Evolutionary conservation across 30 jellyfish, hydroid and myxozoan genomes (phyloP), one percentile per base, ranked within the genome.

Genomic region (Aurelia aurita complex sp. Pacific): DNA sequence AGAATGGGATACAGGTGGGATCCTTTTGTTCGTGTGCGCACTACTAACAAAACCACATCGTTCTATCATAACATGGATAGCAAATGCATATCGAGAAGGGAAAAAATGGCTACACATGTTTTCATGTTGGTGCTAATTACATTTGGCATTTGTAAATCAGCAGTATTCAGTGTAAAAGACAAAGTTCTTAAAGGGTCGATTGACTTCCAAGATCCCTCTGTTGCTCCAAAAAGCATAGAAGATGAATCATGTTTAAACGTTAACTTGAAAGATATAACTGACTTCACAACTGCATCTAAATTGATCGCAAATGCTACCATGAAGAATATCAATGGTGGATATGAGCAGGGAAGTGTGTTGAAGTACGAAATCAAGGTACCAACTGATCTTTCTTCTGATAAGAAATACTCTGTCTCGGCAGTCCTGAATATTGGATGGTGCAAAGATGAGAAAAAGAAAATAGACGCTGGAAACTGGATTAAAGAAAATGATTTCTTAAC

Each of bases 191-290:
- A 32, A 77, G 87, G 87, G 5, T 4, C 65, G 5, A 16, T 77
- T 16, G 77, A 77, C 13, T 77, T 77, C 67, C 87, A 77, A 62
- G 77, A 77, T 35, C 68, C 77, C 17, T 77, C 87, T 5, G 67
- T 60, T 42, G 77, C 77, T 18, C 87, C 77, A 3, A 38, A 34
- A 11, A 60, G 43, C 23, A 63, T 77, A 16, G 52, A 42, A 11
- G 63, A 62, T 8, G 87, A 69, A 36, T 77, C 87, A 15, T 77
- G 87, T 64, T 77, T 77, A 76, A 77, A 77, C 19, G 77, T 77
- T 8, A 76, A 23, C 52, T 55, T 77, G 10, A 36, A 77, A 40
- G 87, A 77, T 6, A 17, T 76, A 68, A 61, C 87, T 2, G 77
- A 77, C 52, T 64, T 77, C 36, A 77, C 87, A 32, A 42, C 87